Evolutionary conservation across 2,888 invertebrate species (phyloP), one percentile per base, ranked within the genome.

Genomic region (Mesorhabditis belari): DNA sequence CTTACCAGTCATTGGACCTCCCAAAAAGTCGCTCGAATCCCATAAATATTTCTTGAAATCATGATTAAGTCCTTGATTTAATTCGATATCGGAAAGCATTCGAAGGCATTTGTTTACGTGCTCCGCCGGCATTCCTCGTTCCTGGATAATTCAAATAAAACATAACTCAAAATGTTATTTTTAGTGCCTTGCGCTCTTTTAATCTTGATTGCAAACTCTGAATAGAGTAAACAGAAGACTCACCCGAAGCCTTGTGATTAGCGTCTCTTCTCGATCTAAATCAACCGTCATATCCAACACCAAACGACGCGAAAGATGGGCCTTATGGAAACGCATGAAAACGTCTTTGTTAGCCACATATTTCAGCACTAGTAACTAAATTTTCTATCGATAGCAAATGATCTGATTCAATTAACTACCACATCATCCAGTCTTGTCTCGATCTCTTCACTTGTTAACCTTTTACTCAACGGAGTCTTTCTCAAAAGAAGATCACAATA

Each of bases 261-360:
- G 96, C 81, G 92, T 93, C 83, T 98, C 96, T 83, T 99, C 98
- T 81, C 96, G 95, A 82, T 98, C 98, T 71, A 92, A 93, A 84
- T 99, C 98, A 1, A 95, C 94, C 80, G 94, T 94, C 21, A 94
- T 92, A 82, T 98, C 96, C 72, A 99, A 86, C 81, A 99, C 96
- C 70, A 98, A 87, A 66, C 92, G 87, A 77, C 98, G 86, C 5
- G 96, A 95, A 69, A 98, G 86, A 85, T 98, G 96, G 54, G 93
- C 94, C 83, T 98, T 96, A 83, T 99, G 95, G 83, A 94, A 98
- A 73, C 95, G 87, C 96, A 98, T 99, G 83, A 99, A 98, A 27
- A 99, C 95, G 85, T 99, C 98, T 83, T 98, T 98, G 84, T 96
- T 98, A 82, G 92, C 91, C 72, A 99, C 93, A 84, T 99, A 99